Percentiles rank a stretch among this genome's conserved stretches.
Conservation (phyloP, 2,888 invertebrate species). For the Bombylius major region DNA sequence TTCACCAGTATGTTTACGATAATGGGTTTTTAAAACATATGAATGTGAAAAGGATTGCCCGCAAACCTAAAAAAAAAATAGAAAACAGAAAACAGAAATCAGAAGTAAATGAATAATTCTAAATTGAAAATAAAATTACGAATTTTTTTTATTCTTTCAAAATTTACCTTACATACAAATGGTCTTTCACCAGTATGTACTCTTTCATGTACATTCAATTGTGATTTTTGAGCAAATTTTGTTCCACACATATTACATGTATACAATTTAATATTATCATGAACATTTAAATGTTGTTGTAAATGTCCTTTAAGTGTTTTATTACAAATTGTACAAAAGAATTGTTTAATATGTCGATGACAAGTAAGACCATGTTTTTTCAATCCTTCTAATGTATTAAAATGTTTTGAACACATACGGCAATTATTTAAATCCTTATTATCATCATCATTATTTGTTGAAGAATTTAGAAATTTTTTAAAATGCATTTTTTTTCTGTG, state of each 20-base stretch:
- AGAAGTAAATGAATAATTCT: too few species aligned
- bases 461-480: background rate
- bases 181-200: slow-evolving; percentile 77
- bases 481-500: slow-evolving; percentile 29
- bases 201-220: slow-evolving; percentile 69
- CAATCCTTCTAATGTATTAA: slow-evolving; percentile 24
- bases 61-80: slow-evolving; percentile 35
- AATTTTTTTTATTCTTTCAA: background rate
- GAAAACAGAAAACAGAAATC: background rate
- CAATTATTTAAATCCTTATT: background rate
- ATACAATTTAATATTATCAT: slow-evolving; percentile 58
- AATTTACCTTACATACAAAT: slow-evolving; percentile 58
- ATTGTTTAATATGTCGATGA: slow-evolving; percentile 60
- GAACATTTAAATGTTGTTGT: slow-evolving; percentile 68
- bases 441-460: too few species aligned
- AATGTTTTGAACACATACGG: background rate
- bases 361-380: slow-evolving; percentile 59
- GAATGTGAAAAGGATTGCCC: slow-evolving; percentile 71
- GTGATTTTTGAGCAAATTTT: slow-evolving; percentile 70
- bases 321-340: slow-evolving; percentile 68
- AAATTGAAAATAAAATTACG: background rate
- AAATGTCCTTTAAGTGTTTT: slow-evolving; percentile 70
- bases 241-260: slow-evolving; percentile 67
- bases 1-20: slow-evolving; percentile 72
- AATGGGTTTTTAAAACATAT: slow-evolving; percentile 71